Conservation (phyloP, 2,113 vertebrate species). For the Telmatochromis brichardi region DNA sequence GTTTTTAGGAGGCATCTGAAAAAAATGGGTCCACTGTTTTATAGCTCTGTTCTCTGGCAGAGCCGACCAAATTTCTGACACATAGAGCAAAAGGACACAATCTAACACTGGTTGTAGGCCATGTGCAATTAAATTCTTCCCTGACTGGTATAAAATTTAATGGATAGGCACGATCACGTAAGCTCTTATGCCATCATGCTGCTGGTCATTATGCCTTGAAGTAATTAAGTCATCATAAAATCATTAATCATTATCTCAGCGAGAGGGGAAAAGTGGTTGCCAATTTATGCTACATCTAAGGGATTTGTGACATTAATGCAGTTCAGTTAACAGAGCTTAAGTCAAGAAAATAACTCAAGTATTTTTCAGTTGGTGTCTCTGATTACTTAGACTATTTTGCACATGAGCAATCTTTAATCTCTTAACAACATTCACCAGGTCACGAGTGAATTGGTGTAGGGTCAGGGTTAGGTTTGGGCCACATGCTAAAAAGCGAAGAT, state of each 20-base stretch:
- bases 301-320: not conserved
- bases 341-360: not conserved
- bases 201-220: not conserved
- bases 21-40: not conserved
- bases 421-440: not conserved
- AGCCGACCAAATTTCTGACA: not conserved
- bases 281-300: not conserved
- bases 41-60: not conserved
- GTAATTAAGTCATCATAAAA: conserved; percentile 17
- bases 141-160: not conserved
- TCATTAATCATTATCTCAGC: not conserved
- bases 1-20: not conserved
- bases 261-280: not conserved
- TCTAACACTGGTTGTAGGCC: not conserved
- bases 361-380: not conserved
- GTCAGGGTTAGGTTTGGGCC: not conserved
- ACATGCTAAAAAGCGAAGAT: not conserved
- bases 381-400: not conserved
- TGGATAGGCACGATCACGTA: not conserved
- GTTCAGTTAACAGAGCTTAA: not conserved
- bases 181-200: not conserved
- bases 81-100: not conserved
- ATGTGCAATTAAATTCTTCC: not conserved
- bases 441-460: not conserved
- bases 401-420: not conserved